These are phyloP conservation scores for Salvator merianae DNA, from an alignment of 2,113 vertebrate genomes.

Conservation along the genomic window DNA sequence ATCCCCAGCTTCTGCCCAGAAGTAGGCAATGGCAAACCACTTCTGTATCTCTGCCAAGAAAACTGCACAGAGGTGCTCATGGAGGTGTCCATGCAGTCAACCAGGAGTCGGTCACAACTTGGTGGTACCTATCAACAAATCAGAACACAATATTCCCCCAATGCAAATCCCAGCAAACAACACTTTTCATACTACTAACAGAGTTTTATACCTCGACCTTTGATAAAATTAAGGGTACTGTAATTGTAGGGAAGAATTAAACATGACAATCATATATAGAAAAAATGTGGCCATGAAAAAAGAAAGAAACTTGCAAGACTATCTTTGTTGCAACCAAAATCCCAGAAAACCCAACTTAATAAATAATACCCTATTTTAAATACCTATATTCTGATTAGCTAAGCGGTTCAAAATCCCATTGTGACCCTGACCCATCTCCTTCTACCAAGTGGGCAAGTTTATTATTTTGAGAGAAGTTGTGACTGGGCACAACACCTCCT, in stretches of 20 bases:
- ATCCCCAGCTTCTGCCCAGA: too few relatives aligned
- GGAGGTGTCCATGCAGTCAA: too few relatives aligned
- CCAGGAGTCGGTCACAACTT: too few relatives aligned
- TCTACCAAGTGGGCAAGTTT: not conserved
- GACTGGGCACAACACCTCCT: not conserved
- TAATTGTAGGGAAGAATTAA: not conserved
- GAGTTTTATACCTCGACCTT: not conserved
- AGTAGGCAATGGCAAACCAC: too few relatives aligned
- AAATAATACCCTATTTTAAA: not conserved
- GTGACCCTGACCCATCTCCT: not conserved
- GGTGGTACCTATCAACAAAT: too few relatives aligned
- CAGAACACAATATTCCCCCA: too few relatives aligned
- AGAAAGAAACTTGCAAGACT: not conserved
- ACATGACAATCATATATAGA: not conserved
- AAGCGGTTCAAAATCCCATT: not conserved
- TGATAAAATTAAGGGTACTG: not conserved
- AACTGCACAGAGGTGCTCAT: too few relatives aligned
- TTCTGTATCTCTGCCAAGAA: too few relatives aligned
- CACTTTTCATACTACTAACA: not conserved
- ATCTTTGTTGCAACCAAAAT: constrained; percentile 1
- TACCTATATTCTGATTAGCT: not conserved
- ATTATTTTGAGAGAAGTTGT: not conserved
- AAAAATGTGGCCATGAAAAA: not conserved
- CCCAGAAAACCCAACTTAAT: not conserved
- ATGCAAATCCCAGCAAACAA: too few relatives aligned